Evolutionary conservation across 2,888 invertebrate species (phyloP), one percentile per base, ranked within the genome.

Genomic region (Chymomyza caudatula): DNA sequence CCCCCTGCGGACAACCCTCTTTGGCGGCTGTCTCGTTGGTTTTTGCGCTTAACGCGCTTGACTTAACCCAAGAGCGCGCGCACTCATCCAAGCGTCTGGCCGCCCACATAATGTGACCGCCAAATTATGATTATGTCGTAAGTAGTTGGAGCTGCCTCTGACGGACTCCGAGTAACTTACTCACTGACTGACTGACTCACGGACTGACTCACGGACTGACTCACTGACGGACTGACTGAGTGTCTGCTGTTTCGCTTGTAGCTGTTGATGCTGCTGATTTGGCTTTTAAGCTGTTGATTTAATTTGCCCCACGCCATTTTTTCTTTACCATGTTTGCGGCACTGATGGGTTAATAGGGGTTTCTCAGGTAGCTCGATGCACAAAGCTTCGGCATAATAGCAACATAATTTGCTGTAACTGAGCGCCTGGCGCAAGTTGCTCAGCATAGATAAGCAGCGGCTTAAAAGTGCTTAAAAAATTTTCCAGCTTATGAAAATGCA

Each of bases 71-170:
- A 77, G 25, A 5, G 61, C 65, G 54, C 44, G 58, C 37, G 44
- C 15, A n/a, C n/a, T 37, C 2, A 37, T 8, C 11, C 29, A 37
- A 37, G 29, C 29, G 29, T 11, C 29, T 37, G 11, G 23, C 68
- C 51, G 58, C 44, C 70, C 73, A 67, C 73, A 68, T 70, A 67
- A 68, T 71, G 68, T 67, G 65, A 67, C 70, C 73, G 55, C 19
- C 62, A 54, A 60, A 60, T 60, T 60, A 60, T 60, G 60, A 60
- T 60, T 60, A 52, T 60, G 52, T 51, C 42, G 11, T 47, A 47
- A 19, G 47, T 47, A 47, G 47, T 47, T 15, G 47, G 5, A 17
- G 47, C 19, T 15, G 47, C n/a, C 4, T 15, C n/a, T 17, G 47
- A 6, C 17, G 13, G 47, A 8, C 47, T n/a, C n/a, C n/a, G n/a